These are phyloP conservation scores for Hippocampus zosterae DNA, from an alignment of 2,113 vertebrate species.

Conservation along the genomic window DNA sequence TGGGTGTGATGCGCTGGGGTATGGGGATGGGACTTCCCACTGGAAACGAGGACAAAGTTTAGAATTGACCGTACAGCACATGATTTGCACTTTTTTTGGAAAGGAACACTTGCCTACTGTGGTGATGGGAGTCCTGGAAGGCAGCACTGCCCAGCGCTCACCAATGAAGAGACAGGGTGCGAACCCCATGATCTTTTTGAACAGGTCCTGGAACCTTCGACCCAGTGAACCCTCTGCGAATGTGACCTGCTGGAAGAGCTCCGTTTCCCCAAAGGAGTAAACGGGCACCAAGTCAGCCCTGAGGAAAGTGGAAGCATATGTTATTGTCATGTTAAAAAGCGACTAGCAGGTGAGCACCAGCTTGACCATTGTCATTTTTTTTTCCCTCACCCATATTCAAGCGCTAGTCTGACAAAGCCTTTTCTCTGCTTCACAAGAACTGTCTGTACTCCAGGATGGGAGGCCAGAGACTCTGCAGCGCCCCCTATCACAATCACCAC, in stretches of 20 bases:
- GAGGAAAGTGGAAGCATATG: slow-evolving; percentile 7
- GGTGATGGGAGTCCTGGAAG: slow-evolving; percentile 71
- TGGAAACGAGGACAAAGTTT: slow-evolving; percentile 38
- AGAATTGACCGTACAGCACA: not conserved
- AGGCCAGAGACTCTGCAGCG: slow-evolving; percentile 71
- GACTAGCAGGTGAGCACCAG: not conserved
- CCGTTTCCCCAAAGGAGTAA: slow-evolving; percentile 82
- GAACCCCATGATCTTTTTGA: slow-evolving; percentile 72
- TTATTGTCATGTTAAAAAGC: not conserved
- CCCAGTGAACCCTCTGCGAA: slow-evolving; percentile 62
- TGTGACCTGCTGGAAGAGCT: slow-evolving; percentile 69
- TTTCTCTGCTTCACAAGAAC: slow-evolving; percentile 67
- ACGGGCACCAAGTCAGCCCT: slow-evolving; percentile 79
- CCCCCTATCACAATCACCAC: slow-evolving; percentile 77
- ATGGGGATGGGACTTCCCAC: slow-evolving; percentile 77
- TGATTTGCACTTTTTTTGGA: not conserved
- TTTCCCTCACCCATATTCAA: slow-evolving; percentile 73
- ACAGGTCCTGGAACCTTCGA: slow-evolving; percentile 62
- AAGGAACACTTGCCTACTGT: slow-evolving; percentile 73
- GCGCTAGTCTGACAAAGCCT: slow-evolving; percentile 75
- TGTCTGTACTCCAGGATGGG: slow-evolving; percentile 60
- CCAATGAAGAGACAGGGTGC: slow-evolving; percentile 78
- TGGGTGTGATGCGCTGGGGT: slow-evolving; percentile 51
- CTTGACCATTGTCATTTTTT: not conserved
- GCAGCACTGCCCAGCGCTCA: slow-evolving; percentile 62